Evolutionary conservation across 2,888 invertebrate species (phyloP).

Genomic region (Keiferia lycopersicella): DNA sequence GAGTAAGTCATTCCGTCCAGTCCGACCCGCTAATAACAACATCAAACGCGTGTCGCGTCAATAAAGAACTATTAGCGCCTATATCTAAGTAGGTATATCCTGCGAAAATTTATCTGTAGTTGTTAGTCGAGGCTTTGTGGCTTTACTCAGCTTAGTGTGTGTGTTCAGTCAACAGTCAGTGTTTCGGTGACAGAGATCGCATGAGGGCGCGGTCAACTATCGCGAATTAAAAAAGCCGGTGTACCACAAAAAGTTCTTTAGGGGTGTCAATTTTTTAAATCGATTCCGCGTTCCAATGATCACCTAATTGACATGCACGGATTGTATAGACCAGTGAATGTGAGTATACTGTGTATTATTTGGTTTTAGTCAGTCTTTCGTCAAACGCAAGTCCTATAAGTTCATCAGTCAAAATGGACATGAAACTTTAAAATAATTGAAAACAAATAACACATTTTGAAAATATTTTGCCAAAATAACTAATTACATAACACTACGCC

Average conservation of each 20-base stretch:
- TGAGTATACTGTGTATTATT: conserved; percentile 50
- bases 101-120: conserved; percentile 33
- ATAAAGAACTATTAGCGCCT: conserved; percentile 39
- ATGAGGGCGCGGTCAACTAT: neutral
- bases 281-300: neutral
- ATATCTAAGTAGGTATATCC: conserved; percentile 26
- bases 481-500: neutral
- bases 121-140: conserved; percentile 5
- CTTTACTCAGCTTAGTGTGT: conserved; percentile 9
- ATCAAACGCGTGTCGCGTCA: conserved; percentile 30
- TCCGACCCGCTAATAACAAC: neutral
- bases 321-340: conserved; percentile 44
- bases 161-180: conserved; percentile 16
- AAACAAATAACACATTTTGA: neutral
- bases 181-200: conserved; percentile 16
- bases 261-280: too few species aligned
- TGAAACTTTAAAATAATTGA: too few species aligned
- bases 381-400: too few species aligned
- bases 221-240: neutral
- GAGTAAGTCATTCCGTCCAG: neutral
- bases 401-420: too few species aligned
- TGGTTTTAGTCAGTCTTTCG: too few species aligned
- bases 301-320: conserved; percentile 42
- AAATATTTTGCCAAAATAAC: neutral
- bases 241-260: neutral